These are phyloP conservation scores for Poeciliopsis gracilis DNA, from an alignment of 2,797 vertebrate genomes.

Conservation along the genomic window DNA sequence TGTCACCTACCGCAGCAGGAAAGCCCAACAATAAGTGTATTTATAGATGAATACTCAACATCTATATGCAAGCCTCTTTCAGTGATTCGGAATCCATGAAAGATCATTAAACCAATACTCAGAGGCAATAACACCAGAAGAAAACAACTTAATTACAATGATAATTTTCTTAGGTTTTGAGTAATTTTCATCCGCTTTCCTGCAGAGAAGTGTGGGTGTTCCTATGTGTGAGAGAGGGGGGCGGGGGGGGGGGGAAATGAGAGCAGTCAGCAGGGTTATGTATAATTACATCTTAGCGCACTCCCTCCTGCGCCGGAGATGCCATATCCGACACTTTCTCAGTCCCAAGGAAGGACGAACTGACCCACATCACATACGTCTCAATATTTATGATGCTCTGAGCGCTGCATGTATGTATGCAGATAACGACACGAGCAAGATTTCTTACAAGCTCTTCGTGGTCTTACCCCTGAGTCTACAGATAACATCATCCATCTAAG, in stretches of 20 bases:
- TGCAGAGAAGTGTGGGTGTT: slow-evolving; percentile 28
- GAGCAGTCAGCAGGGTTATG: slow-evolving; percentile 48
- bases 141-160: slow-evolving; percentile 14
- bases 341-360: slow-evolving; percentile 35
- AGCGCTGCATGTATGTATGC: slow-evolving; percentile 45
- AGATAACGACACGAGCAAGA: slow-evolving; percentile 58
- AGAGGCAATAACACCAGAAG: background rate
- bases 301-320: slow-evolving; percentile 43
- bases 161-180: slow-evolving; percentile 33
- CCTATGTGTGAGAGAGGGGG: slow-evolving; percentile 35
- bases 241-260: too few species aligned
- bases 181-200: slow-evolving; percentile 30
- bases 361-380: slow-evolving; percentile 32
- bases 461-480: slow-evolving; percentile 37
- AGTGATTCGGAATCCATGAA: slow-evolving; percentile 4
- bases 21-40: background rate
- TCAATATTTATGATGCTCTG: slow-evolving; percentile 62
- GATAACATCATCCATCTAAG: slow-evolving; percentile 69
- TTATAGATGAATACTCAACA: slow-evolving; percentile 11
- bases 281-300: slow-evolving; percentile 68
- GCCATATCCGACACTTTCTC: slow-evolving; percentile 60
- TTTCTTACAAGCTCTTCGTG: slow-evolving; percentile 56
- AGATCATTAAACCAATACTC: slow-evolving; percentile 6
- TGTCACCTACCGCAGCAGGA: background rate
- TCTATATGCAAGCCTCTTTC: slow-evolving; percentile 7